phyloP scores from a whole-genome alignment of 2,888 invertebrate species.

The Aleiodes leptofemur region DNA sequence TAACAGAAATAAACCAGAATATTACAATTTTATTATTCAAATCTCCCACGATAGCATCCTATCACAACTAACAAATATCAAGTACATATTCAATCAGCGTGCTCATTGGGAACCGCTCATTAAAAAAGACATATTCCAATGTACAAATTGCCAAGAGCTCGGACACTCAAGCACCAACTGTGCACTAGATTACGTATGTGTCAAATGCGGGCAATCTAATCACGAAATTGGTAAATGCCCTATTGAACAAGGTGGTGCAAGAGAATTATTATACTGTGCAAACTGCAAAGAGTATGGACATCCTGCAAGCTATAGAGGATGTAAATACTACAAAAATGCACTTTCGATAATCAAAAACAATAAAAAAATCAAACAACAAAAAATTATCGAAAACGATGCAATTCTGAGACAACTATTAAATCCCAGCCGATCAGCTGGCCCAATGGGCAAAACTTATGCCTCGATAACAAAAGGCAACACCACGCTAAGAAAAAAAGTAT shows the following conservation, averaged over 20 bases:
- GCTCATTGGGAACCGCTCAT: slow-evolving; percentile 16
- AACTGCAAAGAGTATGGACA: slow-evolving; percentile 44
- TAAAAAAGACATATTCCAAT: slow-evolving; percentile 29
- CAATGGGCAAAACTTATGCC: too few relatives aligned
- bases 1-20: too few relatives aligned
- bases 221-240: too few relatives aligned
- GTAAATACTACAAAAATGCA: slow-evolving; percentile 32
- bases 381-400: too few relatives aligned
- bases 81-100: slow-evolving; percentile 2
- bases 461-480: too few relatives aligned
- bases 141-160: slow-evolving; percentile 26
- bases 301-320: slow-evolving; percentile 49
- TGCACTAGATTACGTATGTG: neutral
- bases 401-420: too few relatives aligned
- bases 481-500: too few relatives aligned
- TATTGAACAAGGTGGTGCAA: neutral
- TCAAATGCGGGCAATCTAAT: slow-evolving; percentile 18
- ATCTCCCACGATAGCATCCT: too few relatives aligned
- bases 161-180: slow-evolving; percentile 35
- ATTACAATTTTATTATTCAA: too few relatives aligned
- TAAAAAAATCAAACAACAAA: neutral
- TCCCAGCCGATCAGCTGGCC: neutral
- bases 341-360: neutral
- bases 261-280: slow-evolving; percentile 29
- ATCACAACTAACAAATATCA: neutral